A percentile compares a stretch with the other conserved stretches of the same genome.
Evolutionary conservation across 2,888 invertebrate species (phyloP).

Genomic region (Pediacus dermestoides): DNA sequence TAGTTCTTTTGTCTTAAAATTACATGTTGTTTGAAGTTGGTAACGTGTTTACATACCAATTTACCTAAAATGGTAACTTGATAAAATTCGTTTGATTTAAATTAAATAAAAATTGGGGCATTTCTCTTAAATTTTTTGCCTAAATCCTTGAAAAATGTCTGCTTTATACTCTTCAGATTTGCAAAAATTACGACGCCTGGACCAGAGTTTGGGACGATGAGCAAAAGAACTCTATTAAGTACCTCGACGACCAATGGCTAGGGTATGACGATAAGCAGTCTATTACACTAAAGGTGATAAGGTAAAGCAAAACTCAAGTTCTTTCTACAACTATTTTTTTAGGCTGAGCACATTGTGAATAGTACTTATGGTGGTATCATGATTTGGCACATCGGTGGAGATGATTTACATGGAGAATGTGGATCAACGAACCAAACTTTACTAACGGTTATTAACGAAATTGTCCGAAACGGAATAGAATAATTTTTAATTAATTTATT

Average conservation of each 20-base stretch:
- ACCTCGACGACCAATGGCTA: constrained; percentile 30
- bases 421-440: constrained; percentile 24
- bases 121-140: no score
- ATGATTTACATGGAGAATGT: constrained; percentile 30
- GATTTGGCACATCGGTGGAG: constrained; percentile 31
- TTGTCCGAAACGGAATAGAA: no score
- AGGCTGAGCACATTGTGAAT: constrained; percentile 24
- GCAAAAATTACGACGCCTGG: constrained; percentile 17
- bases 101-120: no score
- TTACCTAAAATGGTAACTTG: no score
- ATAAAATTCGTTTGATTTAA: no score
- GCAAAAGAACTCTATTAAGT: constrained; percentile 31
- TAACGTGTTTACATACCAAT: no score
- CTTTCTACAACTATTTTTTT: constrained; percentile 12
- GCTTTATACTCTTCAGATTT: constrained; percentile 14
- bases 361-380: constrained; percentile 29
- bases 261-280: constrained; percentile 33
- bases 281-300: constrained; percentile 27
- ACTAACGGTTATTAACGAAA: constrained; percentile 24
- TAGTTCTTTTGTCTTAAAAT: no score
- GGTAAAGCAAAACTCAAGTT: constrained; percentile 18
- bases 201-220: constrained; percentile 31
- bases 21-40: no score
- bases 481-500: no score
- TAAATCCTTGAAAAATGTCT: constrained; percentile 19